Evolutionary conservation across 2,888 invertebrate species (phyloP).

Genomic region (Atrina japonica): DNA sequence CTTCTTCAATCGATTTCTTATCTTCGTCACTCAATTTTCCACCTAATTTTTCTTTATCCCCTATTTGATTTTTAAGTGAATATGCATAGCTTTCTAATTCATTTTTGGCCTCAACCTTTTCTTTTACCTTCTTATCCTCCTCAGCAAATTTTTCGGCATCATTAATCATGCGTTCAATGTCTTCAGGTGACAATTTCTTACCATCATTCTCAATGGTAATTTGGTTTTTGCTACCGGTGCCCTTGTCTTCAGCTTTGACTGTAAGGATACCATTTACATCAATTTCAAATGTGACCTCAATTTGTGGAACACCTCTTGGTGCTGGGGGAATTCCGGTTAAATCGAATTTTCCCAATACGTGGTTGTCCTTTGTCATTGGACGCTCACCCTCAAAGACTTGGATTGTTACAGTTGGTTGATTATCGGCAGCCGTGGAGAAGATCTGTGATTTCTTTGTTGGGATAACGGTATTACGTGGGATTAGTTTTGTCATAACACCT

Average conservation of each 20-base stretch:
- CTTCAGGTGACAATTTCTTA: conserved; percentile 97
- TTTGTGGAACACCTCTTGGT: conserved; percentile 82
- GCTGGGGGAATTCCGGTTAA: conserved; percentile 96
- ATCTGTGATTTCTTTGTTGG: conserved; percentile 99
- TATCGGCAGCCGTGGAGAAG: conserved; percentile 99
- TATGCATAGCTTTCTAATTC: conserved; percentile 97
- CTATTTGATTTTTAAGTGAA: conserved; percentile 92
- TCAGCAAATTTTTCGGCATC: conserved; percentile 99
- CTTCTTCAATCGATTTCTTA: conserved; percentile 95
- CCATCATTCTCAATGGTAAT: conserved; percentile 99
- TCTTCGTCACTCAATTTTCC: conserved; percentile 93
- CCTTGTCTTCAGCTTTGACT: conserved; percentile 98
- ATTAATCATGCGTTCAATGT: conserved; percentile 99
- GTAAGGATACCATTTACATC: conserved; percentile 82
- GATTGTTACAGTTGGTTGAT: conserved; percentile 99
- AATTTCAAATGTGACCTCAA: conserved; percentile 82
- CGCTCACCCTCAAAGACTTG: conserved; percentile 97
- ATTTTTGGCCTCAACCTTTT: conserved; percentile 96
- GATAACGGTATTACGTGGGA: conserved; percentile 98
- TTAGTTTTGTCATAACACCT: conserved; percentile 99
- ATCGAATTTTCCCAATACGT: conserved; percentile 98
- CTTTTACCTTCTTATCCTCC: conserved; percentile 92
- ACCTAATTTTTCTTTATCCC: conserved; percentile 98
- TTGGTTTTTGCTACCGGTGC: conserved; percentile 98
- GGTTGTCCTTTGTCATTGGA: conserved; percentile 99